Percentiles rank a stretch among this genome's conserved stretches.
These are phyloP conservation scores for Toxostoma redivivum DNA, from an alignment of 2,113 vertebrate species.

Conservation along the genomic window DNA sequence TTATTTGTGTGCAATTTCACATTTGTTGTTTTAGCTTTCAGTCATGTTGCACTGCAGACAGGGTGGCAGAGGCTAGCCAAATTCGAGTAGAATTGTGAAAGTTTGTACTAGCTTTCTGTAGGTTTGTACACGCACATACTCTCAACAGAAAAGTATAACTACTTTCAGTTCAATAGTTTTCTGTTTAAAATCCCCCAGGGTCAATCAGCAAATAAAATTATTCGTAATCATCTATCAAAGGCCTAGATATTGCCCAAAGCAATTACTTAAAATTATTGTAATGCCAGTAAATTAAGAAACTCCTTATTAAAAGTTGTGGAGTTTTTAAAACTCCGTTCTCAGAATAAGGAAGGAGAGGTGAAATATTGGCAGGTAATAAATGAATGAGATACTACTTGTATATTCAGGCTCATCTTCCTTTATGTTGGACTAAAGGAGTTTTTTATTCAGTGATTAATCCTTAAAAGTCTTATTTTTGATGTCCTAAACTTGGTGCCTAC, in stretches of 20 bases:
- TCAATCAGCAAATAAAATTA: neutral
- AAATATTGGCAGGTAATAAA: neutral
- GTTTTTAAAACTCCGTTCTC: neutral
- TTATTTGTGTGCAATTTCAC: neutral
- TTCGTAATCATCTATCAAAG: neutral
- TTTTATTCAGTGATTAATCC: neutral
- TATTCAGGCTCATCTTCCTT: neutral
- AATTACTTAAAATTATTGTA: neutral
- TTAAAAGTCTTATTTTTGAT: neutral
- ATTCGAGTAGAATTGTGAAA: neutral
- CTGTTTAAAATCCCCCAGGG: neutral
- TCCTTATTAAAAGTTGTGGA: neutral
- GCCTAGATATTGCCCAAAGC: neutral
- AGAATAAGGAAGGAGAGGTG: neutral
- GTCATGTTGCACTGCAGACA: neutral
- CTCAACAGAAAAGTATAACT: neutral
- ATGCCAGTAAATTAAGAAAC: neutral
- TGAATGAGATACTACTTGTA: neutral
- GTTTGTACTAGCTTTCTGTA: neutral
- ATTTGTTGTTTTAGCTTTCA: slow-evolving; percentile 9
- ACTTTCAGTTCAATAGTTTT: neutral
- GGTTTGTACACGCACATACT: neutral
- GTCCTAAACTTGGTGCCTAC: neutral
- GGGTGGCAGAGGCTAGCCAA: neutral
- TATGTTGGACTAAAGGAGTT: neutral